These are phyloP conservation scores for Chamaetylas fuelleborni DNA, from an alignment of 2,113 vertebrate species.

Conservation along the genomic window DNA sequence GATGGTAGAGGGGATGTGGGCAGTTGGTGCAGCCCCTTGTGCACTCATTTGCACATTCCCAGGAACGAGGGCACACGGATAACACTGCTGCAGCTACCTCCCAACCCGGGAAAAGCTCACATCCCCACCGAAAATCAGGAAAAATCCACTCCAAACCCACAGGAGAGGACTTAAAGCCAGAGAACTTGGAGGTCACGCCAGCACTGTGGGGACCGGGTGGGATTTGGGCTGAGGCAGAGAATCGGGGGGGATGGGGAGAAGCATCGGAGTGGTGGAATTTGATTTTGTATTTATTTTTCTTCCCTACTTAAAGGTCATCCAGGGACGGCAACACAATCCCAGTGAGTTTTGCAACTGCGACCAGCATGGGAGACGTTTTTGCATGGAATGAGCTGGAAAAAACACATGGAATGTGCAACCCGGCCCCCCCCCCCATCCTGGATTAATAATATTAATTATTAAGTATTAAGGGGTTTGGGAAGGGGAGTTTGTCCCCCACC, in stretches of 20 bases:
- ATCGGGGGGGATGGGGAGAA: accelerated
- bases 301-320: slow-evolving; percentile 7
- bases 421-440: no score
- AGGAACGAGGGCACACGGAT: background rate
- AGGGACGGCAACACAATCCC: background rate
- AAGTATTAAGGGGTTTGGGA: background rate
- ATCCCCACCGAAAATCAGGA: background rate
- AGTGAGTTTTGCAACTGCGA: background rate
- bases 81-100: background rate
- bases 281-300: background rate
- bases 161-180: background rate
- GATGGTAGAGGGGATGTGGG: accelerated
- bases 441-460: background rate
- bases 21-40: background rate
- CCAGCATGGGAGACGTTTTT: background rate
- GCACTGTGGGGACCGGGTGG: accelerated
- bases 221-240: background rate
- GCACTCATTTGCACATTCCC: background rate
- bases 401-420: background rate
- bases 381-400: background rate
- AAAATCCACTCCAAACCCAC: background rate
- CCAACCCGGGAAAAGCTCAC: background rate
- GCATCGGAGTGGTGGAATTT: background rate
- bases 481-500: background rate
- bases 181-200: accelerated